Evolutionary conservation across 1,140 invertebrate genomes (phyloP).

Genomic region (Octopus sinensis): DNA sequence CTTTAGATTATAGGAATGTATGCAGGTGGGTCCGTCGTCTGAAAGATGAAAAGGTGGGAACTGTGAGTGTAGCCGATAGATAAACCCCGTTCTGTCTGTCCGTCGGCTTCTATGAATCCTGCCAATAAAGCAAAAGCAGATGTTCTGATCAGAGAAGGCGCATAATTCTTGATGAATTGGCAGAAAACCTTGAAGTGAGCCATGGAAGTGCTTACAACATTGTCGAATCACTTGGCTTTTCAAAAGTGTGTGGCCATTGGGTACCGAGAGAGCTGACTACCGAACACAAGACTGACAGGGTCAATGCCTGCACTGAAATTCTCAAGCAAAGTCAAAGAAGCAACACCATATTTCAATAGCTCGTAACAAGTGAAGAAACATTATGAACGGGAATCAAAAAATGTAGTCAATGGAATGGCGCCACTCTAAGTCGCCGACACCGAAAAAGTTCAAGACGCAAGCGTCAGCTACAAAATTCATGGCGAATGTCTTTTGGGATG

Average conservation of each 20-base stretch:
- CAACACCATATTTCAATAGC: too few species aligned
- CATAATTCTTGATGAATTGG: not conserved
- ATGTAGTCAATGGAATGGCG: not conserved
- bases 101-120: not conserved
- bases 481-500: not conserved
- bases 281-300: not conserved
- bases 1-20: not conserved
- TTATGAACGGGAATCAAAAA: too few species aligned
- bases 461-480: not conserved
- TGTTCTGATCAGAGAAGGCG: too few species aligned
- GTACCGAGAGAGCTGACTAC: not conserved
- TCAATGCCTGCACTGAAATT: not conserved
- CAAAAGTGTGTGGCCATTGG: not conserved
- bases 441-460: not conserved
- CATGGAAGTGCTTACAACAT: slow-evolving; percentile 1
- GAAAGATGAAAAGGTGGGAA: not conserved
- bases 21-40: not conserved
- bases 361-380: too few species aligned
- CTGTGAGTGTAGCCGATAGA: not conserved
- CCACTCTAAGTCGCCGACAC: not conserved
- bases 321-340: too few species aligned
- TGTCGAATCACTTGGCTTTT: not conserved
- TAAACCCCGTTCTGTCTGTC: not conserved
- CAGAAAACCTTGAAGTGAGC: not conserved
- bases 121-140: too few species aligned